Evolutionary conservation across 2,888 invertebrate species (phyloP).

Genomic region (Willowsia nigromaculata): DNA sequence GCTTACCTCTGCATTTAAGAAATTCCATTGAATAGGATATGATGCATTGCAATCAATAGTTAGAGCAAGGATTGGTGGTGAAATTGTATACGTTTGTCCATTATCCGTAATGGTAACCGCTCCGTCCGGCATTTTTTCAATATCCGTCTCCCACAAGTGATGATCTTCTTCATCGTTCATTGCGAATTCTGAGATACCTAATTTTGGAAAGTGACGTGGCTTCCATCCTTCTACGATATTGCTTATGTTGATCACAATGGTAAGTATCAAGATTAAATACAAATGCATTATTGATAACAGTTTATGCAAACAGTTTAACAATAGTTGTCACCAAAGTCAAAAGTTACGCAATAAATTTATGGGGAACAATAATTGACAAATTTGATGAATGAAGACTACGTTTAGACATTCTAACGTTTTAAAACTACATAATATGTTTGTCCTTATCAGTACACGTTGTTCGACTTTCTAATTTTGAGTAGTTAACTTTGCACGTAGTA

Average conservation of each 20-base stretch:
- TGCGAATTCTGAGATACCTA: slow-evolving; percentile 69
- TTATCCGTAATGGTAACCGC: slow-evolving; percentile 57
- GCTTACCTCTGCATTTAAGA: slow-evolving; percentile 63
- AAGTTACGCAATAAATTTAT: too few relatives aligned
- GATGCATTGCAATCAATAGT: slow-evolving; percentile 73
- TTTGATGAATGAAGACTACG: too few relatives aligned
- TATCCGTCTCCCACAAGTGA: slow-evolving; percentile 69
- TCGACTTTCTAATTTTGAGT: too few relatives aligned
- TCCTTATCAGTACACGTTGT: too few relatives aligned
- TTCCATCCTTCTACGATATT: slow-evolving; percentile 40
- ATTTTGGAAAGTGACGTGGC: slow-evolving; percentile 67
- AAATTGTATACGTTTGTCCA: slow-evolving; percentile 67
- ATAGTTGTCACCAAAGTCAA: too few relatives aligned
- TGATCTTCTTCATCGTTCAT: slow-evolving; percentile 72
- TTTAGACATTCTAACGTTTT: too few relatives aligned
- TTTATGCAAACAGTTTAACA: too few relatives aligned
- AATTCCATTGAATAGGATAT: slow-evolving; percentile 73
- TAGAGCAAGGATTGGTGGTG: slow-evolving; percentile 60
- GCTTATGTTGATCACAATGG: background rate
- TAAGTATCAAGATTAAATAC: background rate
- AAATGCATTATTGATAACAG: background rate
- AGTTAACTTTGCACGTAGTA: too few relatives aligned
- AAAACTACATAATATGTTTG: too few relatives aligned
- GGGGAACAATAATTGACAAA: too few relatives aligned
- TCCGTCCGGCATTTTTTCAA: slow-evolving; percentile 70